Percentiles rank a stretch among this genome's conserved stretches.
Conservation (phyloP, 2,797 vertebrate genomes). For the Cossypha dichroa region DNA sequence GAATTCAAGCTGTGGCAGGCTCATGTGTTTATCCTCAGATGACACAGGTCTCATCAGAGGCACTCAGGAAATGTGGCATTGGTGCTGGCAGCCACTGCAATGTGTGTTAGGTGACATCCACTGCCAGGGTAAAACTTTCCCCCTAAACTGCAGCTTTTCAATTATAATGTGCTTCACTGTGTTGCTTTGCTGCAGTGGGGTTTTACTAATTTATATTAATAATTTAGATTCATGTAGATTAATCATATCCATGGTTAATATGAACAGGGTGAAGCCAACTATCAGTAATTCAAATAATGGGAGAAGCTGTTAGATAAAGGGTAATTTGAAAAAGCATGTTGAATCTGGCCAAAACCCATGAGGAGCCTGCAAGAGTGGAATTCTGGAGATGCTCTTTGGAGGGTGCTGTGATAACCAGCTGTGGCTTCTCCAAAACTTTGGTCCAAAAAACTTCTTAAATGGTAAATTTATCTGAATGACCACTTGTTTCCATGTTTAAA, state of each 20-base stretch:
- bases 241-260: neutral
- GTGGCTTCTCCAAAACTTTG: neutral
- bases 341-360: neutral
- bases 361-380: neutral
- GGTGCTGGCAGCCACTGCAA: neutral
- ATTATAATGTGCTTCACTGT: neutral
- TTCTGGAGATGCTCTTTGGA: neutral
- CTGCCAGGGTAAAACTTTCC: neutral
- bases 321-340: neutral
- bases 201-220: neutral
- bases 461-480: neutral
- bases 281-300: neutral
- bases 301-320: neutral
- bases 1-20: neutral
- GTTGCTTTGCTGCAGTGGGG: neutral
- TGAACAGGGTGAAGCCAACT: neutral
- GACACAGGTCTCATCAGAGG: neutral
- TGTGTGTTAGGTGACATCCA: neutral
- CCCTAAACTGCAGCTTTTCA: neutral
- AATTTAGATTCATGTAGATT: neutral
- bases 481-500: neutral
- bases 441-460: neutral
- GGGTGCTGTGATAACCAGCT: neutral
- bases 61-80: neutral
- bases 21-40: neutral